phyloP scores from a whole-genome alignment of 2,888 invertebrate species.

The Tethea ocularis region DNA sequence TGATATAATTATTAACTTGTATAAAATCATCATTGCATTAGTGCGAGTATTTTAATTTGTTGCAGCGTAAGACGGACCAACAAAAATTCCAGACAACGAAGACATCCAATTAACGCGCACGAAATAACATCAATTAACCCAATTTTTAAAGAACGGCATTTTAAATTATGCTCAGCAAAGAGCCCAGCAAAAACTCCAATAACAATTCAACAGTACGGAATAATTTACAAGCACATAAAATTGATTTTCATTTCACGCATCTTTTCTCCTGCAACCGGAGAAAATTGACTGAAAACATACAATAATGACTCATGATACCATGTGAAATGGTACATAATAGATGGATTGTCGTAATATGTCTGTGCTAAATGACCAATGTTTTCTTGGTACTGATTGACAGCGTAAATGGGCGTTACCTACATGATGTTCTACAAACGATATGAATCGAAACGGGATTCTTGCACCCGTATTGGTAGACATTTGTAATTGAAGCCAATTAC shows the following conservation, averaged over 20 bases:
- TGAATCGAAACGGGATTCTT: neutral
- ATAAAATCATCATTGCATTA: neutral
- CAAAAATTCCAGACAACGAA: conserved; percentile 1
- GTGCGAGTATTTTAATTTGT: neutral
- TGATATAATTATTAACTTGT: no score
- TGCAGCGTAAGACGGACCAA: neutral
- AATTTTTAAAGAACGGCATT: conserved; percentile 1
- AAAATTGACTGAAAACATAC: neutral
- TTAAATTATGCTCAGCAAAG: neutral
- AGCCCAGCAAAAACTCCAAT: neutral
- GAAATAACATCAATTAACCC: neutral
- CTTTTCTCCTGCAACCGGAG: neutral
- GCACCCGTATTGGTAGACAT: neutral
- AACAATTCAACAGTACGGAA: neutral
- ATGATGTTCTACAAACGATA: neutral
- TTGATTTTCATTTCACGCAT: conserved; percentile 10
- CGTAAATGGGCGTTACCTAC: neutral
- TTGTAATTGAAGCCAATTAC: neutral
- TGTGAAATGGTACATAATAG: neutral
- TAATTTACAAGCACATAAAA: conserved; percentile 7
- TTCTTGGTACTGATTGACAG: neutral
- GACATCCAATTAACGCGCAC: conserved; percentile 2
- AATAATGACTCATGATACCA: neutral
- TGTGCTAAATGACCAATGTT: neutral
- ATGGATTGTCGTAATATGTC: neutral